Conservation (phyloP, 2,797 vertebrate species). For the Iguana delicatissima region DNA sequence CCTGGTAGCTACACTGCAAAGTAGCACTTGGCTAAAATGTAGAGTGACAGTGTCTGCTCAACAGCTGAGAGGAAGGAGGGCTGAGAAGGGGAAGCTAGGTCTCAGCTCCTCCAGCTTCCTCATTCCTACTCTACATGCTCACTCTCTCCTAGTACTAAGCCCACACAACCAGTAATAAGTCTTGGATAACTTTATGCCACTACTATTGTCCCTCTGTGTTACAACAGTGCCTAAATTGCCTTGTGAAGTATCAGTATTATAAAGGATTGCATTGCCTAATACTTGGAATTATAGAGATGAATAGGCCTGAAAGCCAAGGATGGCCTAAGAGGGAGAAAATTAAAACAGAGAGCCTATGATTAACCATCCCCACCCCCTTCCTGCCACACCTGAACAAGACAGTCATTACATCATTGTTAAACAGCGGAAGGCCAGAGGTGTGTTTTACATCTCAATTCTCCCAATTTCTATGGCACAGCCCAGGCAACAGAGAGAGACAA, state of each 20-base stretch:
- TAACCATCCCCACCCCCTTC: conserved; percentile 53
- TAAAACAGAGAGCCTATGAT: conserved; percentile 58
- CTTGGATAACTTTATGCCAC: conserved; percentile 57
- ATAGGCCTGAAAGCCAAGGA: conserved; percentile 59
- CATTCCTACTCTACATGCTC: background rate
- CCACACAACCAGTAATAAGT: conserved; percentile 10
- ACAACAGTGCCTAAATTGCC: conserved; percentile 60
- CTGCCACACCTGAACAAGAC: conserved; percentile 22
- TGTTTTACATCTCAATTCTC: background rate
- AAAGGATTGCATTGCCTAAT: conserved; percentile 62
- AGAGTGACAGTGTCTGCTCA: background rate
- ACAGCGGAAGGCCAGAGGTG: background rate
- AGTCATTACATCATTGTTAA: fast-evolving
- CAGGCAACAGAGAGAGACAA: background rate
- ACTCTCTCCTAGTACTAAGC: background rate
- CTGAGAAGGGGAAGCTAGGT: background rate
- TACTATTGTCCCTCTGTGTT: conserved; percentile 54
- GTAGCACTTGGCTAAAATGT: background rate
- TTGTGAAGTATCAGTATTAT: conserved; percentile 47
- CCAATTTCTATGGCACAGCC: background rate
- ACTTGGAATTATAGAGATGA: conserved; percentile 64
- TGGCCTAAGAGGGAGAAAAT: conserved; percentile 42
- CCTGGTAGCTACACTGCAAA: too few relatives aligned
- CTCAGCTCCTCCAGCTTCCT: background rate
- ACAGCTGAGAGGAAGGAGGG: too few relatives aligned